phyloP scores from a whole-genome alignment of 2,113 vertebrate species.

The Nicator chloris region DNA sequence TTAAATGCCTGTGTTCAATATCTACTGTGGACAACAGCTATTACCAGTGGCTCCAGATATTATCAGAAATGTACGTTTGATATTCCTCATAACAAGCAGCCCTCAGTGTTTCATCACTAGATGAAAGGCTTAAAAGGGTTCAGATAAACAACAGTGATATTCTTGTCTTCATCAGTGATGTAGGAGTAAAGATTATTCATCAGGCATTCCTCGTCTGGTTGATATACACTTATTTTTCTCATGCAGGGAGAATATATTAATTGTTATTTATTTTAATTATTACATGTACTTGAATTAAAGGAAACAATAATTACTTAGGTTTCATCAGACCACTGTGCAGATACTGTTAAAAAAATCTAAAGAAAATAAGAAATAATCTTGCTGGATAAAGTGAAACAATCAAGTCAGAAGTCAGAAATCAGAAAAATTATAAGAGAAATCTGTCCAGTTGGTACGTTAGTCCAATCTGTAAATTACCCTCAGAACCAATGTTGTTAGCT shows the following conservation, averaged over 20 bases:
- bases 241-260: background rate
- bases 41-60: background rate
- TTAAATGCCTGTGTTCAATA: background rate
- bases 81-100: background rate
- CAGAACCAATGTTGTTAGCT: background rate
- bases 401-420: background rate
- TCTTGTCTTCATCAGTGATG: background rate
- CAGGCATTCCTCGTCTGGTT: background rate
- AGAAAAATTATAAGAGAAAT: background rate
- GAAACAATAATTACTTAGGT: background rate
- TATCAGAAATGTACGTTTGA: background rate
- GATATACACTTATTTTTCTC: background rate
- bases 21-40: background rate
- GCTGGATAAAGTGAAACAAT: background rate
- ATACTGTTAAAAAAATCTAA: background rate
- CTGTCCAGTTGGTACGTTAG: background rate
- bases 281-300: background rate
- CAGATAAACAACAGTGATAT: background rate
- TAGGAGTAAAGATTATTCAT: background rate
- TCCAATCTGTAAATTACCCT: background rate
- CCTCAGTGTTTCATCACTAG: background rate
- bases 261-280: background rate
- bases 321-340: background rate
- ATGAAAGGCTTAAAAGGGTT: conserved; percentile 20
- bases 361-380: background rate